phyloP scores from a whole-genome alignment of 1,140 invertebrate species.

The Periplaneta americana region DNA sequence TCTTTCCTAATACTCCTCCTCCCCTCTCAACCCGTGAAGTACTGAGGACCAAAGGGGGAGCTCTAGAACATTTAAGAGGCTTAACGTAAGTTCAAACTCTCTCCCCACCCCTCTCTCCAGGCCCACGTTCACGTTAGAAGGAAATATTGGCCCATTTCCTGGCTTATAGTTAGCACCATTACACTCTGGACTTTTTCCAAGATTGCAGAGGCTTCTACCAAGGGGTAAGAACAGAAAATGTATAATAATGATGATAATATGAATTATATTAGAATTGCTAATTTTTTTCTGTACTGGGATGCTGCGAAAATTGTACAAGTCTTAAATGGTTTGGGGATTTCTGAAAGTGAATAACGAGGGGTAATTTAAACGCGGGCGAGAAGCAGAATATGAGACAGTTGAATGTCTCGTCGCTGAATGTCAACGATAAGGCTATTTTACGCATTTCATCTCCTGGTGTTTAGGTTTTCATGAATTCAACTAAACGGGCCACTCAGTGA shows the following conservation, averaged over 20 bases:
- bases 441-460: too few species aligned
- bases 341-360: background rate
- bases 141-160: background rate
- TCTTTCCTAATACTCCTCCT: background rate
- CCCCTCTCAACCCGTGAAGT: too few species aligned
- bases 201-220: background rate
- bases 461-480: too few species aligned
- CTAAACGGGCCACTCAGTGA: too few species aligned
- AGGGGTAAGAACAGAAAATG: background rate
- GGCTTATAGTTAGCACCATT: background rate
- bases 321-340: background rate
- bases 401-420: background rate
- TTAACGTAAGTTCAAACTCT: background rate
- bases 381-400: background rate
- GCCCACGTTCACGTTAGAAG: background rate
- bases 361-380: background rate
- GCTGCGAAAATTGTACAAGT: background rate
- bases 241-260: background rate
- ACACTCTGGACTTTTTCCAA: background rate
- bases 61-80: background rate
- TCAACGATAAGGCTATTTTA: too few species aligned
- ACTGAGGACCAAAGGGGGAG: background rate
- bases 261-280: background rate
- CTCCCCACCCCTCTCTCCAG: background rate
- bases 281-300: background rate